Base-by-base conservation (phyloP, 2,113 vertebrate species). In the Deroptyus accipitrinus region DNA sequence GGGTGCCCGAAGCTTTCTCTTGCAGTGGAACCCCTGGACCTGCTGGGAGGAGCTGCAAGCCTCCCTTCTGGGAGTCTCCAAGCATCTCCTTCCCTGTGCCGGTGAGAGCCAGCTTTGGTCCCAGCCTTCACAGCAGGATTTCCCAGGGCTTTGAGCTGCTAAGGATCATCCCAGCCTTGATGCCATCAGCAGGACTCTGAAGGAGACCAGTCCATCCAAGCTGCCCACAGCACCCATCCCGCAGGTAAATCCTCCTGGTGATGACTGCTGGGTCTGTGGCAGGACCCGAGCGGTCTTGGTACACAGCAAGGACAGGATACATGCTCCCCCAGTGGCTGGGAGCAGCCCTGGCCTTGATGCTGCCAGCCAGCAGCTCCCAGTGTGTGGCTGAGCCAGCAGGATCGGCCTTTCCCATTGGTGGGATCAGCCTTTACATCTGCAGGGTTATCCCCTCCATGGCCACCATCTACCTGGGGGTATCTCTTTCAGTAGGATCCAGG, bases 371-470 rank as follows among this genome's bases (percentile, higher is more conserved):
- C 55, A 52, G 4, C 55, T 35, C 35, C 28, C 81, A 30, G 35
- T 1, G 1, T 8, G 44, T 14, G 66, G 44, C 31, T 0, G 1
- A 59, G 63, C 10, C 51, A 31, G 42, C 2, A 1, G 33, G 55
- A n/a, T n/a, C 13, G 12, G 37, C 33, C 23, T 1, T 83, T 61
- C 52, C 70, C 42, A 0, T 9, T 4, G 5, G 1, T 0, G 8
- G 70, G 44, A 70, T 35, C 89, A 2, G 35, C 87, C 31, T 25
- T 57, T 57, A 28, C 54, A 6, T 37, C 28, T 42, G 52, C 39
- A 10, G 31, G 9, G 7, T 18, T 35, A 41, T n/a, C 33, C 7
- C 30, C 44, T 11, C 33, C 88, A 19, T 8, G 14, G 12, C 54
- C 25, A 22, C 12, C 77, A 13, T 2, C 83, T 49, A 9, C 2